These are phyloP conservation scores for Parasteatoda tepidariorum DNA, from an alignment of 1,140 invertebrate genomes.

Conservation along the genomic window DNA sequence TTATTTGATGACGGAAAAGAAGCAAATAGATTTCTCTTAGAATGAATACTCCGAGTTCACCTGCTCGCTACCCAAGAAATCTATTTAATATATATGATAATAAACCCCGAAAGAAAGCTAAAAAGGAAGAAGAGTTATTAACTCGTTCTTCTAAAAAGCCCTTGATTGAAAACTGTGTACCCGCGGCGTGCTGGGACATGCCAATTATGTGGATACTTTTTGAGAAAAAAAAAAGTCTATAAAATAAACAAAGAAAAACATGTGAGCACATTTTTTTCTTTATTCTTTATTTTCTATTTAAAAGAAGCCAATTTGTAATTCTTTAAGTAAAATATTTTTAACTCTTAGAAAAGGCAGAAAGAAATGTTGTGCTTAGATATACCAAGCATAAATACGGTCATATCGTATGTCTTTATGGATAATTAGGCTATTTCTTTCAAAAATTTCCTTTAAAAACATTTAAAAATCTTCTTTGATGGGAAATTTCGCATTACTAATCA, in stretches of 20 bases:
- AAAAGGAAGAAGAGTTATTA: conserved; percentile 49
- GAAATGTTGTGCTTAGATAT: too few species aligned
- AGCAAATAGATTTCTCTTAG: conserved; percentile 35
- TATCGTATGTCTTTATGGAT: too few species aligned
- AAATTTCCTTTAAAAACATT: too few species aligned
- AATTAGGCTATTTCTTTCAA: too few species aligned
- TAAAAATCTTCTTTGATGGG: too few species aligned
- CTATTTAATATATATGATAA: conserved; percentile 59
- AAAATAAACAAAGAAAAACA: conserved; percentile 22
- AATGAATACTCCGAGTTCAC: conserved; percentile 37
- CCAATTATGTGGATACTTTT: conserved; percentile 44
- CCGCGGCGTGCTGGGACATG: conserved; percentile 24
- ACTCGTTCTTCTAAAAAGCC: conserved; percentile 45
- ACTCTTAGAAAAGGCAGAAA: too few species aligned
- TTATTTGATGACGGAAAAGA: conserved; percentile 27
- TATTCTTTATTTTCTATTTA: neutral
- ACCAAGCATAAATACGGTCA: too few species aligned
- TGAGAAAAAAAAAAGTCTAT: conserved; percentile 15
- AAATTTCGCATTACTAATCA: too few species aligned
- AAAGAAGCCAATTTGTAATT: neutral
- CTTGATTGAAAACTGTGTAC: conserved; percentile 57
- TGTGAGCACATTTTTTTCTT: neutral
- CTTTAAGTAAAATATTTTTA: too few species aligned
- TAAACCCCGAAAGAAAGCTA: conserved; percentile 39
- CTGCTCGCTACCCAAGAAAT: conserved; percentile 46